phyloP scores from a whole-genome alignment of 2,888 invertebrate genomes.

The Mythimna lalbum region DNA sequence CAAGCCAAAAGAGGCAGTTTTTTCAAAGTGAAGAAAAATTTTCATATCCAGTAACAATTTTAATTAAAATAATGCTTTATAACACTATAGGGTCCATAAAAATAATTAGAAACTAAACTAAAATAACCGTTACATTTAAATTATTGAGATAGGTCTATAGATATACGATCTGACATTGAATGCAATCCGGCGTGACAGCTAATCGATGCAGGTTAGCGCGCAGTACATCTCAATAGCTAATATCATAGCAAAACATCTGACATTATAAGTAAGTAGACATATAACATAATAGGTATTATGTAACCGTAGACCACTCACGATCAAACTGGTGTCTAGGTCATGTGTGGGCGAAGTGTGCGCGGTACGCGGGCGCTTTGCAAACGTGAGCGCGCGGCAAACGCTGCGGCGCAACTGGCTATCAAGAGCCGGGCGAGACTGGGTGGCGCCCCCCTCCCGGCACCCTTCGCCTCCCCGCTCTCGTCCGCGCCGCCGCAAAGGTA shows the following conservation, averaged over 20 bases:
- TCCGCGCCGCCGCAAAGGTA: conserved; percentile 72
- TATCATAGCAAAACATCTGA: conserved; percentile 44
- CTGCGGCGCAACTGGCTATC: conserved; percentile 85
- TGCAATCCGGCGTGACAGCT: conserved; percentile 43
- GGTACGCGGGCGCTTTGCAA: conserved; percentile 70
- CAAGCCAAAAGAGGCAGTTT: background rate
- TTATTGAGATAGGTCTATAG: conserved; percentile 12
- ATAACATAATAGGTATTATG: conserved; percentile 70
- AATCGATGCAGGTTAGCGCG: conserved; percentile 59
- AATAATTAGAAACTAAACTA: background rate
- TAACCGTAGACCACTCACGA: conserved; percentile 83
- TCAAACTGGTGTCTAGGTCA: conserved; percentile 77
- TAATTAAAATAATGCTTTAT: background rate
- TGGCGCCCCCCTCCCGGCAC: conserved; percentile 60
- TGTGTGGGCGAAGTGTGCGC: conserved; percentile 72
- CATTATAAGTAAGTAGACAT: conserved; percentile 37
- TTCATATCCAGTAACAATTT: background rate
- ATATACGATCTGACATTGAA: conserved; percentile 56
- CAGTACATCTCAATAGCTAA: conserved; percentile 50
- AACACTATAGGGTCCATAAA: background rate
- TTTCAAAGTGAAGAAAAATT: too few species aligned
- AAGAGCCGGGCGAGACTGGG: conserved; percentile 69
- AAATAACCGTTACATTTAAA: conserved; percentile 18
- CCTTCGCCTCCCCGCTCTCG: conserved; percentile 22
- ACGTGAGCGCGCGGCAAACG: conserved; percentile 79